Evolutionary conservation across 1,140 invertebrate genomes (phyloP), one percentile per base, ranked within the genome.

Genomic region (Vanessa tameamea): DNA sequence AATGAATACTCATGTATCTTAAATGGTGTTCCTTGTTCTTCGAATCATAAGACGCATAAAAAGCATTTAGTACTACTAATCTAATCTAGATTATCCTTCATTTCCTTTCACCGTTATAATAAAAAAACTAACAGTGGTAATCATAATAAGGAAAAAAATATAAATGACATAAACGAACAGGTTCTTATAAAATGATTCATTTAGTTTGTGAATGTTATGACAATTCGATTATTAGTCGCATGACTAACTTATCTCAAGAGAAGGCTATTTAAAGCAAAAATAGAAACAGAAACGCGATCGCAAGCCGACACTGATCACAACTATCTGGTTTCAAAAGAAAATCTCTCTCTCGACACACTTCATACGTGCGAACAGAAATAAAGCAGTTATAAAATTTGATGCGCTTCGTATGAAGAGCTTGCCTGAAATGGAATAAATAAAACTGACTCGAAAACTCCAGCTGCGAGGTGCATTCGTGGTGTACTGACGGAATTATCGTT

Each of bases 261-360:
- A 75, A 71, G 47, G 64, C 43, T 55, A 84, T 79, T 79, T 80
- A 84, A 84, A 86, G 79, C 82, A 76, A 84, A 31, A 81, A 80
- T 78, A 79, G 80, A 85, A 85, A 85, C 78, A 80, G 80, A 82
- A 85, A 81, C 73, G 72, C 76, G 76, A 77, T 70, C 80, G 82
- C 82, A 86, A 87, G 64, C 73, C 64, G 83, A 90, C 80, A 86
- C 81, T 67, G 75, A 64, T 79, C 78, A 75, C 78, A 80, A 83
- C 77, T 81, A 89, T 90, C 78, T 72, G 70, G 79, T 90, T 88
- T 86, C 88, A 86, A 89, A 87, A 83, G 86, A 88, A 90, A 90
- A 76, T 78, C 81, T 86, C 63, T 86, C 63, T 79, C 74, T 78
- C 72, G 77, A 78, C 78, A 79, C 76, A 79, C 78, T 78, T 74